Conservation (phyloP, 2,797 vertebrate species). For the Garrulus glandarius region DNA sequence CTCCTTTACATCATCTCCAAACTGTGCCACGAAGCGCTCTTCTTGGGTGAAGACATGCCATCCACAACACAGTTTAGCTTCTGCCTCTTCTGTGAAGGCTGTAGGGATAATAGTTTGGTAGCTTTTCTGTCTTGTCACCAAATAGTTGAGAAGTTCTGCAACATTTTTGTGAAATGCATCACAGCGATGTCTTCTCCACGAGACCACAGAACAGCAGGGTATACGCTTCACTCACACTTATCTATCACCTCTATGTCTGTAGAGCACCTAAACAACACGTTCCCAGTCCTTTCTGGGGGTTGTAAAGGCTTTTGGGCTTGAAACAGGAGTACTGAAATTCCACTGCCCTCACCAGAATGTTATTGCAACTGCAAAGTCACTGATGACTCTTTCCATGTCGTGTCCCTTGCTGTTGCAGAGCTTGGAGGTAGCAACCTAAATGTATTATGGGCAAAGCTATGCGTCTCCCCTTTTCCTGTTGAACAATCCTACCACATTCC, state of each 20-base stretch:
- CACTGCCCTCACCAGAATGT: background rate
- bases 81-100: background rate
- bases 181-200: accelerated
- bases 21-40: accelerated
- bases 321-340: background rate
- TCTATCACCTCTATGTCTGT: no score
- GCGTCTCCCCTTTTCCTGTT: background rate
- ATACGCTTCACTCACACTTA: background rate
- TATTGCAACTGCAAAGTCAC: background rate
- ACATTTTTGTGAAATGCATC: background rate
- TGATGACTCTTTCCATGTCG: background rate
- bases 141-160: background rate
- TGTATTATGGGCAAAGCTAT: background rate
- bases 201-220: background rate
- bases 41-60: background rate
- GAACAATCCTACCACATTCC: conserved; percentile 33
- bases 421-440: background rate
- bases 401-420: background rate
- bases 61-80: background rate
- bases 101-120: background rate
- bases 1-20: background rate
- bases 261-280: background rate
- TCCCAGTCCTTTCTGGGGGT: background rate
- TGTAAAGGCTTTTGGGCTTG: background rate
- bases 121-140: background rate